Conservation (phyloP, 92 coral and sea anemone genomes). For the Plumapathes pennacea region DNA sequence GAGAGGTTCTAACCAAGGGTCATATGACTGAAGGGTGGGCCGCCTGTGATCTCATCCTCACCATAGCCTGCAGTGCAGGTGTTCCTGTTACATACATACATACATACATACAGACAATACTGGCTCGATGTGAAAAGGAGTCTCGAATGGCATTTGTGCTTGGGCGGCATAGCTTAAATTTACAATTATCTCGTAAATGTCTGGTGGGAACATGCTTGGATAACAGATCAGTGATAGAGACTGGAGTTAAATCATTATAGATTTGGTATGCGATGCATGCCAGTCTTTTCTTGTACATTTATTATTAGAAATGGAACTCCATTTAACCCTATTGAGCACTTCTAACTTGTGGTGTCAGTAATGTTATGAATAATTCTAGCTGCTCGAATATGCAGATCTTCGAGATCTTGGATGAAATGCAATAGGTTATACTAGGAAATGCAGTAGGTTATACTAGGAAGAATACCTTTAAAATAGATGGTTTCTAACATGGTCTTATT, state of each 20-base stretch:
- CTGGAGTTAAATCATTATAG: background rate
- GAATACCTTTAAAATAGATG: background rate
- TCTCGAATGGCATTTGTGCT: background rate
- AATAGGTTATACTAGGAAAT: slow-evolving; percentile 21
- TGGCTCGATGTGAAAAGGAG: slow-evolving; percentile 4
- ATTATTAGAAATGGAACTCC: slow-evolving; percentile 9
- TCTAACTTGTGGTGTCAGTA: background rate
- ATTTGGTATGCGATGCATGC: slow-evolving; percentile 24
- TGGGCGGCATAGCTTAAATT: background rate
- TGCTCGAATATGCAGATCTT: slow-evolving; percentile 28
- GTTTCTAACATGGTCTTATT: background rate
- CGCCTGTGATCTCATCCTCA: too few relatives aligned
- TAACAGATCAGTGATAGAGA: background rate
- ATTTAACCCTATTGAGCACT: slow-evolving; percentile 1
- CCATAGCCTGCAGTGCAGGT: too few relatives aligned
- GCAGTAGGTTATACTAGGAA: slow-evolving; percentile 30
- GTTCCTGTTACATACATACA: too few relatives aligned
- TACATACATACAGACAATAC: slow-evolving; percentile 1
- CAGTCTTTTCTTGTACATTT: slow-evolving; percentile 12
- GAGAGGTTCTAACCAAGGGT: too few relatives aligned
- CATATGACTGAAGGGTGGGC: too few relatives aligned
- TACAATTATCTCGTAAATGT: slow-evolving; percentile 2
- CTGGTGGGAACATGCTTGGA: slow-evolving; percentile 5
- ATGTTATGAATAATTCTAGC: slow-evolving; percentile 26
- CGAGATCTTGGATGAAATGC: background rate